Evolutionary conservation across 2,797 vertebrate genomes (phyloP).

Genomic region (Paedocypris micromegethes): DNA sequence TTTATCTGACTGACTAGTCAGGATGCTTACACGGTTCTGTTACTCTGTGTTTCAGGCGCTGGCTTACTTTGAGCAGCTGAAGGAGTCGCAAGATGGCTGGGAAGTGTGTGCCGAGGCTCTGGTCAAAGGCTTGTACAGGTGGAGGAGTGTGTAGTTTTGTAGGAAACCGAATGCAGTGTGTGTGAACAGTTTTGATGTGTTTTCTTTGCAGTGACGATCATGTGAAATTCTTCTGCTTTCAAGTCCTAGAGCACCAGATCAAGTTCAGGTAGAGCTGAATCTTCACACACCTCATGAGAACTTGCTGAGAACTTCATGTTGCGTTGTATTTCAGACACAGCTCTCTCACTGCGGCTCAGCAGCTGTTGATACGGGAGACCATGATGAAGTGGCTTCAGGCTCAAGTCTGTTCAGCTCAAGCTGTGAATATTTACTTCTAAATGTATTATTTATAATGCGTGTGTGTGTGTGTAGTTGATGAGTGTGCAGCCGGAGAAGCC

Average conservation of each 20-base stretch:
- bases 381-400: slow-evolving; percentile 94
- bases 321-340: slow-evolving; percentile 74
- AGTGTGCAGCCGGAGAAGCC: slow-evolving; percentile 86
- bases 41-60: slow-evolving; percentile 71
- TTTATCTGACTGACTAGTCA: no score
- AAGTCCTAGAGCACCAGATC: slow-evolving; percentile 96
- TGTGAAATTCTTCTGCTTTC: slow-evolving; percentile 98
- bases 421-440: neutral
- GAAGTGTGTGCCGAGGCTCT: slow-evolving; percentile 93
- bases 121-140: slow-evolving; percentile 89
- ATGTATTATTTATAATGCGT: neutral
- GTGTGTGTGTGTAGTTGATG: slow-evolving; percentile 72
- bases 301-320: slow-evolving; percentile 1
- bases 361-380: slow-evolving; percentile 91
- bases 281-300: neutral
- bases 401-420: slow-evolving; percentile 69
- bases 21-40: neutral
- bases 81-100: slow-evolving; percentile 94
- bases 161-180: neutral
- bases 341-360: slow-evolving; percentile 79
- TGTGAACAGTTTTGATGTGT: neutral
- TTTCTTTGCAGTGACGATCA: slow-evolving; percentile 82
- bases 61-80: slow-evolving; percentile 95
- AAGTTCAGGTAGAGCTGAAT: slow-evolving; percentile 81
- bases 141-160: slow-evolving; percentile 39